Base-by-base conservation (phyloP, 2,888 invertebrate species). In the Idaea straminata region DNA sequence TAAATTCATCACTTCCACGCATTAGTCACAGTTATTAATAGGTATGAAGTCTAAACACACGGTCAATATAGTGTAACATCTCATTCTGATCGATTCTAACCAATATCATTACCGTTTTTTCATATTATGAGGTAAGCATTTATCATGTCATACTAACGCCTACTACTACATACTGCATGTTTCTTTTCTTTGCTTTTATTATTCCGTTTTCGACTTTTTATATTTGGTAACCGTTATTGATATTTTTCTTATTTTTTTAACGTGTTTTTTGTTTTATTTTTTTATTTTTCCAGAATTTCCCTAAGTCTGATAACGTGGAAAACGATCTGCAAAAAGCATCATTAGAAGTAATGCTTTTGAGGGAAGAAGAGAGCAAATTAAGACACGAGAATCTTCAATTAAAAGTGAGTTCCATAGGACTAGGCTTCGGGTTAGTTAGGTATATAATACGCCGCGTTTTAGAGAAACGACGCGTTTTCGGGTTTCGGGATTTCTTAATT, bases 321-420 rank as follows among this genome's bases (percentile, higher is more conserved):
- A 87, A 78, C 72, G 91, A 91, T 80, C 86, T 96, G 80, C 94
- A 95, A 83, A 95, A 95, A 85, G 95, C 96, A 66, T 93, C 95
- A 70, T 94, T 94, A 77, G 97, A 97, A 93, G 94, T 97, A 63
- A 95, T 95, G 85, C 94, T 95, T 86, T 93, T 97, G 82, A 94
- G 96, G 83, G 96, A 96, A 86, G 96, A 96, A 80, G 96, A 96
- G 83, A 95, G 95, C 88, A 94, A 94, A 85, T 93, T 98, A 87
- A 95, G 96, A 91, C 96, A 96, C 91, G 98, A 98, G 91, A 97
- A 97, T 93, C 92, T 97, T 78, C 95, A 95, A 88, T 94, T 98
- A 83, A 97, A 96, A 95, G 97, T 96, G 91, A 91, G 90, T 84
- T 68, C 58, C 62, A 62, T 72, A 76, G 70, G 64, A 67, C 58